Conservation (phyloP, 1,140 invertebrate species). For the Tetramorium alpestre region DNA sequence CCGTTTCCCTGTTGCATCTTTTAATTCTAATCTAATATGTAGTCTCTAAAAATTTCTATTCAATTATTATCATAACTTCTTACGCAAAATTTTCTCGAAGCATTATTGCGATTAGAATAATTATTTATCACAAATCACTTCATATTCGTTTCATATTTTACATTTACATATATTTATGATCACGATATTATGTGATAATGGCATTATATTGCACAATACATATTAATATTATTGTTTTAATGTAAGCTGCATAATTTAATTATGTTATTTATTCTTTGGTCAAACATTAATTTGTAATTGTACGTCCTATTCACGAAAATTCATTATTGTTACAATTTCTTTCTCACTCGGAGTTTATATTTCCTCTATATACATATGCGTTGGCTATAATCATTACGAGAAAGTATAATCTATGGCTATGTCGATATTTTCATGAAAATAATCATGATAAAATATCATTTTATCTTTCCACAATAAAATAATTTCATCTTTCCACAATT, state of each 20-base stretch:
- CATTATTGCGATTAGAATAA: background rate
- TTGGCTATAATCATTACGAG: conserved; percentile 5
- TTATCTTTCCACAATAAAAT: background rate
- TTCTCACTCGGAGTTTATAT: conserved; percentile 29
- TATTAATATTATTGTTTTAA: background rate
- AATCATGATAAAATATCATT: background rate
- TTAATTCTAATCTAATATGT: background rate
- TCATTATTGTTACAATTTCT: conserved; percentile 56
- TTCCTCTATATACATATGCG: background rate
- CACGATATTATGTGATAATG: background rate
- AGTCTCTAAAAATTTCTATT: background rate
- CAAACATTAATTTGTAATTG: conserved; percentile 1
- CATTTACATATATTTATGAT: background rate
- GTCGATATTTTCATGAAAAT: background rate
- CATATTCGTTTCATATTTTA: background rate
- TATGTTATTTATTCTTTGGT: conserved; percentile 23
- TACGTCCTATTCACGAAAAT: conserved; percentile 11
- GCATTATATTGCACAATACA: background rate
- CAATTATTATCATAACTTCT: background rate
- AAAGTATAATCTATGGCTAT: conserved; percentile 23
- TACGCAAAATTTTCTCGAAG: background rate
- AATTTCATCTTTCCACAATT: background rate
- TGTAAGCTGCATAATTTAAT: conserved; percentile 1
- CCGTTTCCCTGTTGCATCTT: background rate
- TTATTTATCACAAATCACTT: background rate